These are phyloP conservation scores for Batillaria attramentaria DNA, from an alignment of 1,140 invertebrate genomes.

Conservation along the genomic window DNA sequence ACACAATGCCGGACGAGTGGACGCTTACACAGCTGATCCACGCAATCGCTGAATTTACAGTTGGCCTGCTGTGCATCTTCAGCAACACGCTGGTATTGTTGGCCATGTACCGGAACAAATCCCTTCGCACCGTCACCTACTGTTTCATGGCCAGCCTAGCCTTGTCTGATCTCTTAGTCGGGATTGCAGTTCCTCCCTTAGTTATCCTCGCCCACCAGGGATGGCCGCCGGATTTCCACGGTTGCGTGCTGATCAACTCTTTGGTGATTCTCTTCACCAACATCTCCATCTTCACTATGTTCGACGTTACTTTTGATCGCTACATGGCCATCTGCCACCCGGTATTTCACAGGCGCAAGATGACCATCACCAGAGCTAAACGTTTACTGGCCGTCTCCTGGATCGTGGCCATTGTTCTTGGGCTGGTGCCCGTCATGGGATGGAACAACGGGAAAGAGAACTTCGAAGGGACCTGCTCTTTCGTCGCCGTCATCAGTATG, in stretches of 20 bases:
- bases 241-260: conserved; percentile 67
- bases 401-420: conserved; percentile 59
- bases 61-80: conserved; percentile 59
- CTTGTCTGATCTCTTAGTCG: conserved; percentile 72
- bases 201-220: conserved; percentile 62
- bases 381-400: conserved; percentile 54
- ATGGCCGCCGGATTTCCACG: conserved; percentile 55
- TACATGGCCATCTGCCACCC: conserved; percentile 65
- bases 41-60: conserved; percentile 55
- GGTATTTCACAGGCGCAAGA: conserved; percentile 58
- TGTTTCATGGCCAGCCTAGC: conserved; percentile 73
- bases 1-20: no score
- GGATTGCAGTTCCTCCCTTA: conserved; percentile 63
- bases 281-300: conserved; percentile 67
- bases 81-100: conserved; percentile 71
- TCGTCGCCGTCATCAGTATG: conserved; percentile 64
- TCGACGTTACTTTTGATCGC: conserved; percentile 65
- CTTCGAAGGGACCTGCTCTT: conserved; percentile 51
- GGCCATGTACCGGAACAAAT: conserved; percentile 66
- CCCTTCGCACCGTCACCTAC: conserved; percentile 72
- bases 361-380: conserved; percentile 53
- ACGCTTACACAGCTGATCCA: no score
- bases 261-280: conserved; percentile 67
- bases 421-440: conserved; percentile 65
- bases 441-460: conserved; percentile 59